phyloP scores from a whole-genome alignment of 2,797 vertebrate species.

The Vipera latastei region DNA sequence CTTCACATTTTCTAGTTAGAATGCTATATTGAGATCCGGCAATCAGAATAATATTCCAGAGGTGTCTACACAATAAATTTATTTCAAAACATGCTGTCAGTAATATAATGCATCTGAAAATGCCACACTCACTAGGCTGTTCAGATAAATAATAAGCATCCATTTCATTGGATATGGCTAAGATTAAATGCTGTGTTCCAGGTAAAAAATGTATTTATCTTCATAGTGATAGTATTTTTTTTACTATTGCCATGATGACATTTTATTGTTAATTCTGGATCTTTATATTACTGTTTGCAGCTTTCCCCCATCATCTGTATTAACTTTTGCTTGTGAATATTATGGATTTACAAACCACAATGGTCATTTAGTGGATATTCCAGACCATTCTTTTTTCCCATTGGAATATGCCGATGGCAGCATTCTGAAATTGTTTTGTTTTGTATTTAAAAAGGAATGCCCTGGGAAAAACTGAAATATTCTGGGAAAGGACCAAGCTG shows the following conservation, averaged over 20 bases:
- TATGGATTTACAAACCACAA: not conserved
- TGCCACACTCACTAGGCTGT: not conserved
- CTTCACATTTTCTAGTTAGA: not conserved
- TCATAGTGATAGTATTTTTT: not conserved
- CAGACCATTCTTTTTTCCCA: not conserved
- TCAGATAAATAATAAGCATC: not conserved
- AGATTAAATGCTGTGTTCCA: not conserved
- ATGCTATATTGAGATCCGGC: not conserved
- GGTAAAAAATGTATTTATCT: not conserved
- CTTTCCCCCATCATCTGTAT: not conserved
- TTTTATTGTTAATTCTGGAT: not conserved
- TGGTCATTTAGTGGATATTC: not conserved
- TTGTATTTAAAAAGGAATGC: not conserved
- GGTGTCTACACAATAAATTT: not conserved
- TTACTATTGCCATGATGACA: not conserved
- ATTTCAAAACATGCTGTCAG: not conserved
- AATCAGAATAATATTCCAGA: not conserved
- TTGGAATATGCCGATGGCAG: not conserved
- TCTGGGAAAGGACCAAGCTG: not conserved
- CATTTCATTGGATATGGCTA: not conserved
- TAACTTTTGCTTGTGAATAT: not conserved
- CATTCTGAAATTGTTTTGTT: not conserved
- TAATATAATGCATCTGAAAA: not conserved
- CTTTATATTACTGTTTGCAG: not conserved
- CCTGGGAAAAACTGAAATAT: not conserved